Evolutionary conservation across 2,888 invertebrate species (phyloP).

Genomic region (Tridacna gigas): DNA sequence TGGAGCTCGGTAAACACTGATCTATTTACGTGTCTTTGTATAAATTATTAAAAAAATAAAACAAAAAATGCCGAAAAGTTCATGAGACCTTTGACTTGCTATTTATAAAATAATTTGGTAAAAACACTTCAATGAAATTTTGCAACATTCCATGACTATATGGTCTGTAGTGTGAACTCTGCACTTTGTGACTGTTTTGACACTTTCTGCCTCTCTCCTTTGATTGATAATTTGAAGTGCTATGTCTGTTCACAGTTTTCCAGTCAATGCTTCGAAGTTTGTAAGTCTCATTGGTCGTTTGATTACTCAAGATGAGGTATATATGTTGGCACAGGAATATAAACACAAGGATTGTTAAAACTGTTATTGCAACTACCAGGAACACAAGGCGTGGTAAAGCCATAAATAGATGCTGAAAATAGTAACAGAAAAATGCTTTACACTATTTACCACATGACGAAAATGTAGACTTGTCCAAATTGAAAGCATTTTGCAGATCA

Average conservation of each 20-base stretch:
- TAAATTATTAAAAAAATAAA: no score
- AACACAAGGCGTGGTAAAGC: slow-evolving; percentile 81
- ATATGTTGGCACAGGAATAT: slow-evolving; percentile 80
- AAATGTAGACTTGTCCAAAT: no score
- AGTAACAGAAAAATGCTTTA: not conserved
- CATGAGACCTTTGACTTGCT: slow-evolving; percentile 35
- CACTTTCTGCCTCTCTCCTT: no score
- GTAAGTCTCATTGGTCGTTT: slow-evolving; percentile 83
- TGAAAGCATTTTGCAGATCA: no score
- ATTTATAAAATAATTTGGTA: slow-evolving; percentile 66
- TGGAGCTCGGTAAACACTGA: no score
- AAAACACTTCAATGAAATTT: slow-evolving; percentile 77
- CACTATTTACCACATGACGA: no score
- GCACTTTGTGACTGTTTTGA: not conserved
- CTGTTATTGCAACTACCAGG: slow-evolving; percentile 74
- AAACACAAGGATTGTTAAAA: slow-evolving; percentile 74
- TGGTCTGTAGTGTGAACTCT: slow-evolving; percentile 34
- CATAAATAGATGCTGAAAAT: slow-evolving; percentile 82
- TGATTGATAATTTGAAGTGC: not conserved
- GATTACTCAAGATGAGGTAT: slow-evolving; percentile 79
- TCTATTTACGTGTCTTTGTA: no score
- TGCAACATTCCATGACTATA: slow-evolving; percentile 72
- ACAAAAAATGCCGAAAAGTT: not conserved
- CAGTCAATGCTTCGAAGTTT: slow-evolving; percentile 65
- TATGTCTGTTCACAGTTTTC: not conserved